These are phyloP conservation scores for Orientallactaga sibirica DNA, from an alignment of 2,797 vertebrate genomes.

Conservation along the genomic window DNA sequence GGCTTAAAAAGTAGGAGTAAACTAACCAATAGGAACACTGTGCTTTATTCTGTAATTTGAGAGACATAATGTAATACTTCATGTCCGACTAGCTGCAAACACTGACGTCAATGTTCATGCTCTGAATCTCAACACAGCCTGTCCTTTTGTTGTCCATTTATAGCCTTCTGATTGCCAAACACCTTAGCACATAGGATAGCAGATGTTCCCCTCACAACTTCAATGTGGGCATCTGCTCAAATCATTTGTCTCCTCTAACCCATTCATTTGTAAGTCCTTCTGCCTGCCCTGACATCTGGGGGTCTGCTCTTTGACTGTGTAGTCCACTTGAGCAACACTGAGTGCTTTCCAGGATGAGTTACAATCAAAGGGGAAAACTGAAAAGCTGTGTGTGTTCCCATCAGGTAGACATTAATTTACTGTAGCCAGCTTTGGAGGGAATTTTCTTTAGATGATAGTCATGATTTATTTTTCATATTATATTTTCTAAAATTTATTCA, in stretches of 20 bases:
- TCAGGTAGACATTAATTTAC: slow-evolving; percentile 19
- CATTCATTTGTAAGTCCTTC: slow-evolving; percentile 18
- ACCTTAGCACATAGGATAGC: slow-evolving; percentile 66
- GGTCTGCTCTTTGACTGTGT: slow-evolving; percentile 36
- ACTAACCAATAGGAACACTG: slow-evolving; percentile 46
- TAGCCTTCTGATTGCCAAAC: slow-evolving; percentile 52
- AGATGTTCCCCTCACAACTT: slow-evolving; percentile 66
- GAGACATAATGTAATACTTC: slow-evolving; percentile 71
- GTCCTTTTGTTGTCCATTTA: neutral
- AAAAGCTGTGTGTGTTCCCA: slow-evolving; percentile 35
- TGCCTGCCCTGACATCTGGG: slow-evolving; percentile 64
- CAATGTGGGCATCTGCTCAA: slow-evolving; percentile 43
- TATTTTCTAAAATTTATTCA: slow-evolving; percentile 23
- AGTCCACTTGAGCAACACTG: slow-evolving; percentile 11
- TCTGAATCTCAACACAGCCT: slow-evolving; percentile 67
- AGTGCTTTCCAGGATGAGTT: slow-evolving; percentile 31
- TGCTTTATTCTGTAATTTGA: slow-evolving; percentile 66
- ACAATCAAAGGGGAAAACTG: neutral
- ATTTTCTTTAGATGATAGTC: slow-evolving; percentile 8
- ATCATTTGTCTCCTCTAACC: slow-evolving; percentile 45
- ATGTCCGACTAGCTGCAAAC: slow-evolving; percentile 68
- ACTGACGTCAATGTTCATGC: slow-evolving; percentile 69
- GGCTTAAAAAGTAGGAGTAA: slow-evolving; percentile 50
- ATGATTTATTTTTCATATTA: neutral
- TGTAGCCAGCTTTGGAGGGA: neutral